phyloP scores from a whole-genome alignment of 2,888 invertebrate genomes.

The Athalia cordata region DNA sequence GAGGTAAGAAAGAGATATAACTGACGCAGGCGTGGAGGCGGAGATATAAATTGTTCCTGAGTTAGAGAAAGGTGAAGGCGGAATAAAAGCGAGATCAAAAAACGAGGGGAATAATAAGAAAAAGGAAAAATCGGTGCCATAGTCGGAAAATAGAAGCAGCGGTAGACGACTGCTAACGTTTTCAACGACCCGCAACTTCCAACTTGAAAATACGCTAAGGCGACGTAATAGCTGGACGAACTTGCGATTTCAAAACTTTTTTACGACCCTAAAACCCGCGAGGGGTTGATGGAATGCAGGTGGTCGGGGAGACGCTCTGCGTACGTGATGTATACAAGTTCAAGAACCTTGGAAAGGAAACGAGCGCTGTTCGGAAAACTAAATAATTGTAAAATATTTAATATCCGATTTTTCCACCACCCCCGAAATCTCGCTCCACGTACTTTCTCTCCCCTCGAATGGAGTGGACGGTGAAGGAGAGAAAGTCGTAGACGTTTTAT shows the following conservation, averaged over 20 bases:
- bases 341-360: too few relatives aligned
- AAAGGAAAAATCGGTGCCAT: not conserved
- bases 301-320: slow-evolving; percentile 1
- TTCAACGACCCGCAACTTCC: slow-evolving; percentile 20
- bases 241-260: slow-evolving; percentile 42
- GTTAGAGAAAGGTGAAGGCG: not conserved
- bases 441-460: too few relatives aligned
- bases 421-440: too few relatives aligned
- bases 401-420: too few relatives aligned
- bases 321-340: not conserved
- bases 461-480: too few relatives aligned
- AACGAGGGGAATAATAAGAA: not conserved
- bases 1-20: not conserved
- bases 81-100: slow-evolving; percentile 9
- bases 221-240: slow-evolving; percentile 32
- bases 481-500: not conserved
- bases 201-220: slow-evolving; percentile 42
- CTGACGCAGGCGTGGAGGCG: not conserved
- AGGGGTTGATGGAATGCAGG: slow-evolving; percentile 9
- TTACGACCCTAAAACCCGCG: slow-evolving; percentile 33
- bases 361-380: too few relatives aligned
- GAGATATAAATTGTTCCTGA: slow-evolving; percentile 5
- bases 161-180: not conserved
- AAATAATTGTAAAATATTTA: too few relatives aligned
- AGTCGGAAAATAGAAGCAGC: not conserved